Conservation (phyloP, 2,888 invertebrate genomes). For the Sarcophaga caerulescens region DNA sequence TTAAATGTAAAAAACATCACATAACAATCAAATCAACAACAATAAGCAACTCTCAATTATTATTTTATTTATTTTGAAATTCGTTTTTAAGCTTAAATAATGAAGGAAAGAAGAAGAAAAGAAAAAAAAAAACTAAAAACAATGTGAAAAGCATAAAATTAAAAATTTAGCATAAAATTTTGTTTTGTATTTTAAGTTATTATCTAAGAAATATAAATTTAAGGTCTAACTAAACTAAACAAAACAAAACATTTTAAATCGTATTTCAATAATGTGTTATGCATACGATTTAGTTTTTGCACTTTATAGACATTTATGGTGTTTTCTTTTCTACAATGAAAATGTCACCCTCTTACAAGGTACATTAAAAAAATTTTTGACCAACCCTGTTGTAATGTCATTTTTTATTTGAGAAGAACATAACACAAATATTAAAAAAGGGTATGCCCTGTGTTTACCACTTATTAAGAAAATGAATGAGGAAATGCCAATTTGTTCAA, state of each 20-base stretch:
- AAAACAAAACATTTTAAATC: too few relatives aligned
- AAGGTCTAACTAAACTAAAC: neutral
- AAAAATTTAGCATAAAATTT: neutral
- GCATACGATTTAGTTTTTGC: neutral
- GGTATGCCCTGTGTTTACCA: too few relatives aligned
- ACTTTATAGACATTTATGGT: neutral
- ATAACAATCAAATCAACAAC: neutral
- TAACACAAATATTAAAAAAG: too few relatives aligned
- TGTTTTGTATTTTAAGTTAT: neutral
- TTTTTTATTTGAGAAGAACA: too few relatives aligned
- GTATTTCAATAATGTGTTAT: neutral
- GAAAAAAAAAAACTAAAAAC: neutral
- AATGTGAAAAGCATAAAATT: neutral
- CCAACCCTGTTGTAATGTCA: too few relatives aligned
- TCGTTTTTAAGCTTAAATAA: slow-evolving; percentile 5
- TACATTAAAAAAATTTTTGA: too few relatives aligned
- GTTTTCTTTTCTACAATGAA: too few relatives aligned
- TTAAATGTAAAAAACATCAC: too few relatives aligned
- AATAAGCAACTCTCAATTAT: neutral
- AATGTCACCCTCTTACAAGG: too few relatives aligned
- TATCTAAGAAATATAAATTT: neutral
- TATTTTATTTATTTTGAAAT: slow-evolving; percentile 36
- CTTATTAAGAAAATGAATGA: too few relatives aligned
- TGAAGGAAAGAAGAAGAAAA: neutral
- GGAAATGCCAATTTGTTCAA: too few relatives aligned